Conservation (phyloP, 2,113 vertebrate genomes). For the Istiophorus platypterus region DNA sequence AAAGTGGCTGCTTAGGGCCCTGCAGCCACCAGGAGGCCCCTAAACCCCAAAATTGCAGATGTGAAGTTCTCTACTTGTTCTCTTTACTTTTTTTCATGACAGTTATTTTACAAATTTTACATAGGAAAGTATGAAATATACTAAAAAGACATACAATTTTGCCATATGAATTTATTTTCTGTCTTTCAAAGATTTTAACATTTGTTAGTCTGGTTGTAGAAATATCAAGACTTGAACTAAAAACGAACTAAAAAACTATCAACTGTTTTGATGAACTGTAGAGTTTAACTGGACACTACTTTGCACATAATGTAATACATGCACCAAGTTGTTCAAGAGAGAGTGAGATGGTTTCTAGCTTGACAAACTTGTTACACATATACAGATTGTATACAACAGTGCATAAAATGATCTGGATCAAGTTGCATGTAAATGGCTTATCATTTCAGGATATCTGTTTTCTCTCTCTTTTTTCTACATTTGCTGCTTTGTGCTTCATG, state of each 20-base stretch:
- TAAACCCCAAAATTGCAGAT: slow-evolving; percentile 6
- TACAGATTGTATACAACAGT: not conserved
- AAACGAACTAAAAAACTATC: not conserved
- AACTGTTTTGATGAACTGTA: not conserved
- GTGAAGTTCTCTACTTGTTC: not conserved
- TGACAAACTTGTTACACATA: not conserved
- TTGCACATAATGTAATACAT: not conserved
- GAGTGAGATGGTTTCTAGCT: not conserved
- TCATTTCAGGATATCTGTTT: not conserved
- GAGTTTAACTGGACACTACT: not conserved
- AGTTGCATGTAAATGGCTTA: not conserved
- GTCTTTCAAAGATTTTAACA: not conserved
- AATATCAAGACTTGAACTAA: not conserved
- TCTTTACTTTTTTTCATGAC: not conserved
- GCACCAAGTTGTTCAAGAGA: not conserved
- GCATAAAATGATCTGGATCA: not conserved
- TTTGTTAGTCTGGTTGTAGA: not conserved
- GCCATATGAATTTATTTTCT: not conserved
- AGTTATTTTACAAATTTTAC: not conserved
- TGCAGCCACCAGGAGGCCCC: not conserved
- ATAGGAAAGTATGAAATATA: not conserved
- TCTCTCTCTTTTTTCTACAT: not conserved
- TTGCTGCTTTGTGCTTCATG: not conserved
- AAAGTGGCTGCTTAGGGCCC: not conserved
- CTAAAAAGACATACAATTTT: not conserved